A percentile compares a stretch with the other conserved stretches of the same genome.
Evolutionary conservation across 1,140 invertebrate species (phyloP).

Genomic region (Diabrotica undecimpunctata): DNA sequence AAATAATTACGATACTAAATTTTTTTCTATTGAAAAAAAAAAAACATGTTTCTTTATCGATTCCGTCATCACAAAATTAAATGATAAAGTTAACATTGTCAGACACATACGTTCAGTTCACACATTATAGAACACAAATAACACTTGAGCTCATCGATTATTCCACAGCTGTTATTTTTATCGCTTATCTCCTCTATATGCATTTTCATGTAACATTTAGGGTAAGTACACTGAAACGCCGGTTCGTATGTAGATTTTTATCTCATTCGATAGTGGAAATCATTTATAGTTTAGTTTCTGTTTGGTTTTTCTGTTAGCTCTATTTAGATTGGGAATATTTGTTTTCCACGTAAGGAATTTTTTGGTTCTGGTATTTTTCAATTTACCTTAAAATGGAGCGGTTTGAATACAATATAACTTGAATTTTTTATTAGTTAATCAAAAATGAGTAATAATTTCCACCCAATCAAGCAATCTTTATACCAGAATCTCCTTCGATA

Average conservation of each 20-base stretch:
- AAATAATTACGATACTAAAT: too few relatives aligned
- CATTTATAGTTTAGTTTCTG: background rate
- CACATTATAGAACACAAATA: conserved; percentile 1
- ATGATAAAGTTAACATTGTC: background rate
- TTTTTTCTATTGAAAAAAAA: too few relatives aligned
- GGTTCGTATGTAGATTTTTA: background rate
- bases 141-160: background rate
- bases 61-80: background rate
- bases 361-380: too few relatives aligned
- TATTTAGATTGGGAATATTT: too few relatives aligned
- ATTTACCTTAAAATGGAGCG: too few relatives aligned
- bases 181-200: background rate
- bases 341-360: too few relatives aligned
- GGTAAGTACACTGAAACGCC: background rate
- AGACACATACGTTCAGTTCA: background rate
- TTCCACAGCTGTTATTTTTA: conserved; percentile 1
- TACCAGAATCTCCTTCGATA: too few relatives aligned
- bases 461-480: too few relatives aligned
- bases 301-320: too few relatives aligned
- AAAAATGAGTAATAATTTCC: too few relatives aligned
- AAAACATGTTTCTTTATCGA: background rate
- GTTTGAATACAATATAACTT: too few relatives aligned
- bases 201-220: background rate
- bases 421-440: too few relatives aligned
- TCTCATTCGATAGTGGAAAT: background rate